Evolutionary conservation across 2,113 vertebrate species (phyloP), one percentile per base, ranked within the genome.

Genomic region (Chitala chitala): DNA sequence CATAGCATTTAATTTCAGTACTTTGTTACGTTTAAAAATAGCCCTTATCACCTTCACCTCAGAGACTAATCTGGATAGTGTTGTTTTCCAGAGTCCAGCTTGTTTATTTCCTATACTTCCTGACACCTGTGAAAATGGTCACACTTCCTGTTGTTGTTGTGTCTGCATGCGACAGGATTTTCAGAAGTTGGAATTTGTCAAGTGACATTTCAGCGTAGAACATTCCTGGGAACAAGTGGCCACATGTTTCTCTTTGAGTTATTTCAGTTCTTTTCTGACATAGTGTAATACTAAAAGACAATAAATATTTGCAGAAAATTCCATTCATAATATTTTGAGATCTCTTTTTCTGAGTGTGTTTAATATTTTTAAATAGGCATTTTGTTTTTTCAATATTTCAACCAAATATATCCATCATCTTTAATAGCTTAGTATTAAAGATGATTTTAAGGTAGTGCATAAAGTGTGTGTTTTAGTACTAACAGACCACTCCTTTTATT

Each of bases 131-230:
- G 88, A 92, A 92, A 91, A 90, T 90, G 88, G 84, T 86, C 93
- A 90, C 89, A 91, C 93, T 97, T 98, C 95, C 95, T 96, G 92
- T 92, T 95, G 94, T 94, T 97, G 90, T 97, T 95, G 92, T 95
- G 93, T 94, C 93, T 95, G 83, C 82, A 79, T 82, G 78, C 91
- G 90, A 89, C 86, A 90, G 92, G 87, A 94, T 90, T 92, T 86
- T 89, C 87, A 91, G 88, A 87, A 88, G 79, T 78, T 84, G 86
- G 82, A 85, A 85, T 84, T 79, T 78, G 75, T 83, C 83, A 86
- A 83, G 86, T 85, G 84, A 90, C 84, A 87, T 64, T 55, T 58
- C 66, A 80, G 1, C 15, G 74, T 40, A 75, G 77, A 58, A 72
- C 73, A 64, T 38, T 8, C 66, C 53, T 33, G 78, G 68, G 51